These are phyloP conservation scores for Acleris cristana DNA, from an alignment of 2,888 invertebrate genomes.

Conservation along the genomic window DNA sequence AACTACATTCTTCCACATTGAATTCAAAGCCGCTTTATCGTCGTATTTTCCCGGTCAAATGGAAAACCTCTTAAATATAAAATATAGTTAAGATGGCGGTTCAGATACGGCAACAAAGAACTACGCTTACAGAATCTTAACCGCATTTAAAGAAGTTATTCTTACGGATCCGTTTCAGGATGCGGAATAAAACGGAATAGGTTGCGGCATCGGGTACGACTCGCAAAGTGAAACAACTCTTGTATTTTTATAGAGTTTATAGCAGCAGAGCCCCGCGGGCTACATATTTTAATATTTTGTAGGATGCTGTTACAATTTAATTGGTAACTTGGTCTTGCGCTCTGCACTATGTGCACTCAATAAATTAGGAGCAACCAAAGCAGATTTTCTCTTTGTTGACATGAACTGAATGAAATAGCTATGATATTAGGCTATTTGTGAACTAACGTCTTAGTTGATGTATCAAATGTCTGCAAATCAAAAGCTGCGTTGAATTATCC, in stretches of 20 bases:
- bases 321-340: background rate
- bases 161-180: background rate
- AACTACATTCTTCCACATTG: too few species aligned
- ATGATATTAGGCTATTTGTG: too few species aligned
- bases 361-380: too few species aligned
- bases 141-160: constrained; percentile 1
- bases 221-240: constrained; percentile 22
- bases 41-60: too few species aligned
- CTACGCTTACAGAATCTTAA: background rate
- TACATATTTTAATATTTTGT: background rate
- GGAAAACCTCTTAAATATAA: background rate
- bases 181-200: background rate
- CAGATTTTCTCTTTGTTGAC: too few species aligned
- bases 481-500: too few species aligned
- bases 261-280: background rate
- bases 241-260: constrained; percentile 16
- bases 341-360: too few species aligned
- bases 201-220: background rate
- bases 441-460: too few species aligned
- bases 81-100: background rate
- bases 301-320: background rate
- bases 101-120: background rate
- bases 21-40: too few species aligned
- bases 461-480: too few species aligned
- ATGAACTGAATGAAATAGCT: too few species aligned